phyloP scores from a whole-genome alignment of 37 sponge, comb jelly and placozoan species.

The Axinella damicornis region DNA sequence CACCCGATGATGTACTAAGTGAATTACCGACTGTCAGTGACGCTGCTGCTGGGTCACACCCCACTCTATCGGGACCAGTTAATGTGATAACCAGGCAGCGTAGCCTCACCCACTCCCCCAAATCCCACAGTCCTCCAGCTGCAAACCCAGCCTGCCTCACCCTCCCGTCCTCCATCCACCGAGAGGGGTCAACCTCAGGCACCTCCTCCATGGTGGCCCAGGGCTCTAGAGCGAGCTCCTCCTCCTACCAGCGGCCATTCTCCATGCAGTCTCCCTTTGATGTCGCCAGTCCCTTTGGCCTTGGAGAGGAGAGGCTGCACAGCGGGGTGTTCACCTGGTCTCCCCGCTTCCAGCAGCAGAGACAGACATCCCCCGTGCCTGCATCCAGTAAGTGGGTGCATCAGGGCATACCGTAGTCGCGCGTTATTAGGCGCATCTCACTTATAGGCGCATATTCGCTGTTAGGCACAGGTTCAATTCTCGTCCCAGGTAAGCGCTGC shows the following conservation, averaged over 20 bases:
- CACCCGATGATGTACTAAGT: no score
- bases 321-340: neutral
- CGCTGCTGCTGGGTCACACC: no score
- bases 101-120: no score
- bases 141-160: neutral
- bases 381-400: neutral
- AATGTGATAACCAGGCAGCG: no score
- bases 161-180: neutral
- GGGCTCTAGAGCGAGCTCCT: neutral
- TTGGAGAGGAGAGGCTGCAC: neutral
- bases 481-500: no score
- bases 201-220: neutral
- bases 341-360: neutral
- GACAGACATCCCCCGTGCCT: slow-evolving; percentile 2
- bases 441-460: no score
- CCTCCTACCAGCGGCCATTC: slow-evolving; percentile 11
- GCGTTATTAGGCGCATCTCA: no score
- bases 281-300: neutral
- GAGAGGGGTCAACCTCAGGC: neutral
- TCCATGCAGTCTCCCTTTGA: slow-evolving; percentile 13
- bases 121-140: neutral
- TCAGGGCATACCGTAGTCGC: no score
- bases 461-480: no score
- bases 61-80: no score
- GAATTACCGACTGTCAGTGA: no score